These are phyloP conservation scores for Cottoperca gobio DNA, from an alignment of 2,797 vertebrate genomes.

Conservation along the genomic window DNA sequence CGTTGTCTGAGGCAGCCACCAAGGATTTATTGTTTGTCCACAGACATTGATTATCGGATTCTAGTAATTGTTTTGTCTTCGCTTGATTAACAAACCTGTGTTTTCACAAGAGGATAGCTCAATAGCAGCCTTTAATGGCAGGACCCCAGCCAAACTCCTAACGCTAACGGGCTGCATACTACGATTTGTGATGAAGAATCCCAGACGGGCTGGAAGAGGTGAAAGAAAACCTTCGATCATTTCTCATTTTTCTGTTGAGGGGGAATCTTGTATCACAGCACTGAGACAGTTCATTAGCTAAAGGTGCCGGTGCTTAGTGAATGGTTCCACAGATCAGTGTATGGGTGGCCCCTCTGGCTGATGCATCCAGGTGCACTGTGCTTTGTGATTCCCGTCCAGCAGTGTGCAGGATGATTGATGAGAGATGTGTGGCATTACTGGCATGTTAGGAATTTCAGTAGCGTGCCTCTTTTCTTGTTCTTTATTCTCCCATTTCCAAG, in stretches of 20 bases:
- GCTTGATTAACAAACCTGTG: slow-evolving; percentile 84
- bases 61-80: slow-evolving; percentile 85
- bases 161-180: slow-evolving; percentile 36
- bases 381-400: slow-evolving; percentile 40
- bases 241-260: slow-evolving; percentile 30
- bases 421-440: slow-evolving; percentile 37
- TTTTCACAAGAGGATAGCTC: slow-evolving; percentile 71
- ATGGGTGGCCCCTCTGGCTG: slow-evolving; percentile 38
- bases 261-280: slow-evolving; percentile 27
- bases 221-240: slow-evolving; percentile 11
- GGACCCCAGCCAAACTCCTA: slow-evolving; percentile 37
- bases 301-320: slow-evolving; percentile 17
- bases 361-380: slow-evolving; percentile 46
- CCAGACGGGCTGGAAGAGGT: background rate
- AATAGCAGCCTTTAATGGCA: slow-evolving; percentile 59
- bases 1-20: slow-evolving; percentile 44
- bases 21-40: slow-evolving; percentile 71
- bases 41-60: slow-evolving; percentile 74
- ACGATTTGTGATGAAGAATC: slow-evolving; percentile 18
- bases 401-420: slow-evolving; percentile 42
- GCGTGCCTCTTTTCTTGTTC: slow-evolving; percentile 9
- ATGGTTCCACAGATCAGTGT: slow-evolving; percentile 16
- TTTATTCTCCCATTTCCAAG: background rate
- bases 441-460: slow-evolving; percentile 62
- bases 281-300: slow-evolving; percentile 24